Evolutionary conservation across 2,113 vertebrate species (phyloP).

Genomic region (Ranitomeya variabilis): DNA sequence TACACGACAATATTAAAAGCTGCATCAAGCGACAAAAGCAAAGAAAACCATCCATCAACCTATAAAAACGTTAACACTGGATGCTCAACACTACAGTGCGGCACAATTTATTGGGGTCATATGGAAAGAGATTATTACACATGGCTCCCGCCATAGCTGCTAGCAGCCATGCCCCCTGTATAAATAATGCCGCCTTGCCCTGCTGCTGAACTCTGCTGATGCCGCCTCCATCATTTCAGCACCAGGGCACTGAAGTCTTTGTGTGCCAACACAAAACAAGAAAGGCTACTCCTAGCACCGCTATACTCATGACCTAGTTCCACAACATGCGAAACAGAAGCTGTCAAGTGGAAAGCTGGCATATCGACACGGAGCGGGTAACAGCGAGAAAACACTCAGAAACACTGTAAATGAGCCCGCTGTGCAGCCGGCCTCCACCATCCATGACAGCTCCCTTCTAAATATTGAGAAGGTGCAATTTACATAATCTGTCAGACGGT

Average conservation of each 20-base stretch:
- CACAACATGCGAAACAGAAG: slow-evolving; percentile 19
- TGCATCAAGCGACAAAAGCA: too few species aligned
- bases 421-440: not conserved
- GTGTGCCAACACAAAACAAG: slow-evolving; percentile 43
- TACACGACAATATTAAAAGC: too few species aligned
- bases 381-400: not conserved
- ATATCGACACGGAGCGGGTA: not conserved
- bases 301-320: slow-evolving; percentile 41
- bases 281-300: slow-evolving; percentile 32
- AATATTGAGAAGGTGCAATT: not conserved
- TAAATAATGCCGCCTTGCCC: slow-evolving; percentile 43
- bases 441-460: not conserved
- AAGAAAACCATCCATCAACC: too few species aligned
- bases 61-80: not conserved
- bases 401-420: not conserved
- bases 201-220: slow-evolving; percentile 37
- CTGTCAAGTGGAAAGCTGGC: slow-evolving; percentile 1
- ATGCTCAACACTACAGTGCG: not conserved
- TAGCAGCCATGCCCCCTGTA: not conserved
- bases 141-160: not conserved
- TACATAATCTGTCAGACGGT: not conserved
- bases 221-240: slow-evolving; percentile 39
- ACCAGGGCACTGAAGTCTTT: slow-evolving; percentile 35
- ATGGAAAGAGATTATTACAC: not conserved
- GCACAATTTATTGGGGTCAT: not conserved